These are phyloP conservation scores for Cossypha dichroa DNA, from an alignment of 2,797 vertebrate genomes.

Conservation along the genomic window DNA sequence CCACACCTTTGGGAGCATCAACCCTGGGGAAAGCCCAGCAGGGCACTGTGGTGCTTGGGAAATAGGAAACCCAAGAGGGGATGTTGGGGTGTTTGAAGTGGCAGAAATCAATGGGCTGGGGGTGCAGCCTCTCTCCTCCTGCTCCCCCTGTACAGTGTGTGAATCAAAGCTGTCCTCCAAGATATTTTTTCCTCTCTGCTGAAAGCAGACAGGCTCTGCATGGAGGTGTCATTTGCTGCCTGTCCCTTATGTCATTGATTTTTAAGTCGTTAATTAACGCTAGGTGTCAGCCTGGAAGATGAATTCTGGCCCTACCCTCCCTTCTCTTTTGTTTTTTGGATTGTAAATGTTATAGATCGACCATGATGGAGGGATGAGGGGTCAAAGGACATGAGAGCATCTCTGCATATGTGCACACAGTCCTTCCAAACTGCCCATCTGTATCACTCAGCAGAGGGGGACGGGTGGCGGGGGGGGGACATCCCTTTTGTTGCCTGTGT, in stretches of 20 bases:
- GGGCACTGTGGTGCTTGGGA: not conserved
- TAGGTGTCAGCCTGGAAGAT: conserved; percentile 82
- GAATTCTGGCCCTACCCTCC: conserved; percentile 76
- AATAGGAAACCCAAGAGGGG: not conserved
- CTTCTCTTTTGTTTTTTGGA: conserved; percentile 79
- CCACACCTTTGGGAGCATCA: rapidly evolving
- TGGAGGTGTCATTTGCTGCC: conserved; percentile 81
- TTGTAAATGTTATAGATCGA: conserved; percentile 83
- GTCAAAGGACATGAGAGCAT: conserved; percentile 75
- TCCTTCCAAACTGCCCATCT: conserved; percentile 43
- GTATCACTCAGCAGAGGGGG: conserved; percentile 19
- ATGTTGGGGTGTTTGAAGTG: not conserved
- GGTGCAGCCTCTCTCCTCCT: not conserved
- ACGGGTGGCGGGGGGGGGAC: not conserved
- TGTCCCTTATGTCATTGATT: conserved; percentile 83
- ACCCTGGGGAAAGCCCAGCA: rapidly evolving
- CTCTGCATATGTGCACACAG: conserved; percentile 55
- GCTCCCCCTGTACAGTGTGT: not conserved
- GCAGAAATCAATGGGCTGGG: conserved; percentile 26
- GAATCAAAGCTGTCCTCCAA: conserved; percentile 51
- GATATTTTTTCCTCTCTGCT: conserved; percentile 41
- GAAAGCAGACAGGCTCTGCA: conserved; percentile 54
- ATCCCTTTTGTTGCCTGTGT: conserved; percentile 45
- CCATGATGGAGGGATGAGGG: conserved; percentile 77
- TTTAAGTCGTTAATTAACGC: conserved; percentile 84